Evolutionary conservation across 1,140 invertebrate species (phyloP).

Genomic region (Telenomus remus): DNA sequence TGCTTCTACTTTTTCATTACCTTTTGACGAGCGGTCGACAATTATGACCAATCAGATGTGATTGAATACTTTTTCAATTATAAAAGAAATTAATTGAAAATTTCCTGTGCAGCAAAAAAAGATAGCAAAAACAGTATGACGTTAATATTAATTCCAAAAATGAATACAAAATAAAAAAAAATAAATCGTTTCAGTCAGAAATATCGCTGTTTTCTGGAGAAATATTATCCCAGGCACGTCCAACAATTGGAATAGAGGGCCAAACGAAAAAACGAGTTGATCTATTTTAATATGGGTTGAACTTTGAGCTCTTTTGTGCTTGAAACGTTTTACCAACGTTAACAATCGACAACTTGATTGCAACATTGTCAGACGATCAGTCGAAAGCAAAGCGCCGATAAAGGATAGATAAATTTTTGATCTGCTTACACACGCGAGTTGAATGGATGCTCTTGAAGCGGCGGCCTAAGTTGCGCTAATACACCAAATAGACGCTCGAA

Average conservation of each 20-base stretch:
- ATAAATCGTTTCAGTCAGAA: too few species aligned
- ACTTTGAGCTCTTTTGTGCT: conserved; percentile 8
- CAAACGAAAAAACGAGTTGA: background rate
- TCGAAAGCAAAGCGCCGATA: conserved; percentile 24
- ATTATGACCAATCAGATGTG: conserved; percentile 2
- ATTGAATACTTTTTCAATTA: background rate
- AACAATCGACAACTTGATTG: conserved; percentile 19
- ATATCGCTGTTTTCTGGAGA: too few species aligned
- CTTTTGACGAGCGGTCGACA: conserved; percentile 1
- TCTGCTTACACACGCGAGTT: conserved; percentile 36
- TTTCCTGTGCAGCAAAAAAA: too few species aligned
- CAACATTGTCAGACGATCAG: conserved; percentile 16
- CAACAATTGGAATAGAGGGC: too few species aligned
- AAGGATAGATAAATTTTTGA: conserved; percentile 44
- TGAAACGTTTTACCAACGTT: conserved; percentile 10
- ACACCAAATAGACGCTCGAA: conserved; percentile 46
- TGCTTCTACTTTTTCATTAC: conserved; percentile 13
- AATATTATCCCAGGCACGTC: too few species aligned
- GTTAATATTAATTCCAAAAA: too few species aligned
- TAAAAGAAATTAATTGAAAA: too few species aligned
- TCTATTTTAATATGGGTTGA: conserved; percentile 7
- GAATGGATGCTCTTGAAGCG: conserved; percentile 21
- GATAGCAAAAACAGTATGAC: too few species aligned
- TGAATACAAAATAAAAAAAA: too few species aligned
- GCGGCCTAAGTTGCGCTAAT: conserved; percentile 40